phyloP scores from a whole-genome alignment of 1,140 invertebrate species.

The Sarcophaga bullata region DNA sequence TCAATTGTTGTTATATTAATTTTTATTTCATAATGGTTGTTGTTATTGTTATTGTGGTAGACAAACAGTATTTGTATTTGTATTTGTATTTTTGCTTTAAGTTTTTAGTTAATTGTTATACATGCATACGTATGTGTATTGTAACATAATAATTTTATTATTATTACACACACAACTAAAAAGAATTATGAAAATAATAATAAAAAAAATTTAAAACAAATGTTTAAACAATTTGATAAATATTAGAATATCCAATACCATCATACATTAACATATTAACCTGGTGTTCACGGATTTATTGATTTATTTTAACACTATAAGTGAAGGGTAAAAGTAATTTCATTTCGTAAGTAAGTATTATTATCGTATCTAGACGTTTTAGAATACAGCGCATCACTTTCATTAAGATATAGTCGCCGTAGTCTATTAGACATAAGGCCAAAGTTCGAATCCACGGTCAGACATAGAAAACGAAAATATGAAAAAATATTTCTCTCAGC shows the following conservation, averaged over 20 bases:
- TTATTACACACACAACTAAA: not conserved
- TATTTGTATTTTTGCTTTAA: not conserved
- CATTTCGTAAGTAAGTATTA: too few relatives aligned
- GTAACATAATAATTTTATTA: not conserved
- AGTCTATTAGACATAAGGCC: too few relatives aligned
- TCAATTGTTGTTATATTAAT: not conserved
- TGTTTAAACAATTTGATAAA: too few relatives aligned
- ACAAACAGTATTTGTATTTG: not conserved
- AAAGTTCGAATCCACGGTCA: too few relatives aligned
- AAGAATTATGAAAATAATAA: not conserved
- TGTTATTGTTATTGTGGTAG: constrained; percentile 3
- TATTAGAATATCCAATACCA: too few relatives aligned
- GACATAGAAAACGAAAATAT: too few relatives aligned
- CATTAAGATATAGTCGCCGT: too few relatives aligned
- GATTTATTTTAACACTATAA: not conserved
- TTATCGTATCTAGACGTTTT: too few relatives aligned
- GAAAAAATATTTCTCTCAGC: too few relatives aligned
- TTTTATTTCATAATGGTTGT: not conserved
- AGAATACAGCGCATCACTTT: too few relatives aligned
- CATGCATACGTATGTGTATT: not conserved
- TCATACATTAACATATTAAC: not conserved
- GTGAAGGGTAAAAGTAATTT: too few relatives aligned
- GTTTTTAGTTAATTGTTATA: not conserved
- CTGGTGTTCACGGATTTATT: not conserved
- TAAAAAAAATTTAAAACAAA: too few relatives aligned